Conservation (phyloP, 2,888 invertebrate species). For the Augiades crinisus region DNA sequence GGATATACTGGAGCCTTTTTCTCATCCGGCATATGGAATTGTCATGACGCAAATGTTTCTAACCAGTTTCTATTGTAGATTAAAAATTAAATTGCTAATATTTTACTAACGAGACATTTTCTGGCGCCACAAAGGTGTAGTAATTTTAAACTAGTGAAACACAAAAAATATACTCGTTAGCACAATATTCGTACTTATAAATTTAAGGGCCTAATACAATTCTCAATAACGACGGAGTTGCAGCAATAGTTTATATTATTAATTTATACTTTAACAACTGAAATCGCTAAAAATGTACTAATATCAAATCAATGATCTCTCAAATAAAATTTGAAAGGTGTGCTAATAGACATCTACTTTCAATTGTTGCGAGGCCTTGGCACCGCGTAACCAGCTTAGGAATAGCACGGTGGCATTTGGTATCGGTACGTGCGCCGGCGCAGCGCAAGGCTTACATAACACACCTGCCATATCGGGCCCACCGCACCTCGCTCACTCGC, state of each 20-base stretch:
- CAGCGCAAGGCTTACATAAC: conserved; percentile 66
- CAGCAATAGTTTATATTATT: not conserved
- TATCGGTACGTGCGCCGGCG: conserved; percentile 53
- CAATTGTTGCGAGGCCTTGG: conserved; percentile 70
- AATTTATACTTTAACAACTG: not conserved
- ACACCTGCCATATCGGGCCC: conserved; percentile 78
- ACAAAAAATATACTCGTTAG: no score
- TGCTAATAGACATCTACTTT: conserved; percentile 54
- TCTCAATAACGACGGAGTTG: no score
- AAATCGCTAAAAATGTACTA: not conserved
- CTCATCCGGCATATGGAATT: no score
- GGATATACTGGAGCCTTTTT: no score
- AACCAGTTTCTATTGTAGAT: no score
- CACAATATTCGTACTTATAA: no score
- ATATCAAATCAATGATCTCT: conserved; percentile 1
- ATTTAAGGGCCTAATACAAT: no score
- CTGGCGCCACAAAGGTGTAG: no score
- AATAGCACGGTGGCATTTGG: conserved; percentile 69
- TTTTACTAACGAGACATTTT: no score
- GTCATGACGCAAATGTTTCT: no score
- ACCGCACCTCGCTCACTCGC: conserved; percentile 74
- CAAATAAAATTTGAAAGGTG: conserved; percentile 43
- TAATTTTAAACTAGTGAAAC: no score
- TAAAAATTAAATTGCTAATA: no score
- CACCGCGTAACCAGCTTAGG: conserved; percentile 58